Conservation (phyloP, 1,140 invertebrate species). For the Radopholus similis region DNA sequence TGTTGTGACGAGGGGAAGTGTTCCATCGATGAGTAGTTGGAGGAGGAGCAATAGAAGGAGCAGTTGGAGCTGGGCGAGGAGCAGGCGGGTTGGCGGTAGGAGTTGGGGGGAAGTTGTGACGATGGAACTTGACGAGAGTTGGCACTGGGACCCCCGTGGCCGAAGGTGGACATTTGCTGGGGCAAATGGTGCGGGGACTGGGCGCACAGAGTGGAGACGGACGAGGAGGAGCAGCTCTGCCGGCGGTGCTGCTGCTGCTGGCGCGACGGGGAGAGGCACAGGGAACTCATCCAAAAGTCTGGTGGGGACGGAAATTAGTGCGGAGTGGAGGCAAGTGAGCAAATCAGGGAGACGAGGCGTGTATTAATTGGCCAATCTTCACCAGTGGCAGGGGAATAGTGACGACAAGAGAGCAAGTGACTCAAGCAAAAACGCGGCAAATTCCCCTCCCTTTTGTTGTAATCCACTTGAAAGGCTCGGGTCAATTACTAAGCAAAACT, state of each 20-base stretch:
- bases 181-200: too few species aligned
- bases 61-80: background rate
- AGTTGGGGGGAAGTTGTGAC: too few species aligned
- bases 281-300: constrained; percentile 24
- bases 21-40: background rate
- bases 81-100: too few species aligned
- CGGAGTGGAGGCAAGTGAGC: background rate
- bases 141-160: too few species aligned
- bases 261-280: too few species aligned
- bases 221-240: too few species aligned
- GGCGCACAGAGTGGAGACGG: too few species aligned
- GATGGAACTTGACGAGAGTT: too few species aligned
- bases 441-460: background rate
- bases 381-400: background rate
- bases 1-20: background rate
- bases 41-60: background rate
- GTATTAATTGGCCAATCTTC: constrained; percentile 7
- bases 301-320: background rate
- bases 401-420: background rate
- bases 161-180: too few species aligned
- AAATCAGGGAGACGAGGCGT: background rate
- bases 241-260: too few species aligned
- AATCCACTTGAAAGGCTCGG: too few species aligned
- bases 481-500: too few species aligned
- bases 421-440: background rate